These are phyloP conservation scores for Diabrotica virgifera DNA, from an alignment of 1,140 invertebrate genomes.

Conservation along the genomic window DNA sequence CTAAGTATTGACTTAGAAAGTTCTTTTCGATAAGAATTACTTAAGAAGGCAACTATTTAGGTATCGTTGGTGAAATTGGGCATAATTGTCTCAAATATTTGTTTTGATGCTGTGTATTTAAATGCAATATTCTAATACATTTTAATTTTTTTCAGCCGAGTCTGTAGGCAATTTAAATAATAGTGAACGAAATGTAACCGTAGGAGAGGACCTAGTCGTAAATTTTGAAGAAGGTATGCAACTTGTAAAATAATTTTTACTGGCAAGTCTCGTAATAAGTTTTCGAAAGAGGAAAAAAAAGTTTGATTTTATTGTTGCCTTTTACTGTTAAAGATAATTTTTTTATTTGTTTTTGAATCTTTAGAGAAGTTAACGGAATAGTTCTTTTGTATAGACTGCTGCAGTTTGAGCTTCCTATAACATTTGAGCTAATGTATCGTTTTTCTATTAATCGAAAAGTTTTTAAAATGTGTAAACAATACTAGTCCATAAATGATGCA, in stretches of 20 bases:
- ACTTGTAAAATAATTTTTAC: conserved; percentile 55
- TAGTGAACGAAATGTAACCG: conserved; percentile 23
- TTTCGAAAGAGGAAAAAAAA: neutral
- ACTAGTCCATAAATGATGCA: neutral
- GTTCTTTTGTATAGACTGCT: neutral
- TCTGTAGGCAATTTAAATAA: neutral
- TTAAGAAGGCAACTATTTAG: too few relatives aligned
- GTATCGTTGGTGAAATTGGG: too few relatives aligned
- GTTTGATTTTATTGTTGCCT: neutral
- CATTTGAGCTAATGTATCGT: neutral
- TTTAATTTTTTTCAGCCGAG: neutral
- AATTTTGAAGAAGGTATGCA: conserved; percentile 78
- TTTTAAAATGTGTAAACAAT: neutral
- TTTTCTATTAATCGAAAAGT: neutral
- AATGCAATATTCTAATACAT: too few relatives aligned
- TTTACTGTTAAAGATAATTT: conserved; percentile 7
- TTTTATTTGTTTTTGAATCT: conserved; percentile 9
- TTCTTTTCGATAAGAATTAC: too few relatives aligned
- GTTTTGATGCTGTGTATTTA: too few relatives aligned
- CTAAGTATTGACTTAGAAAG: too few relatives aligned
- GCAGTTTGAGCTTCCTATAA: neutral
- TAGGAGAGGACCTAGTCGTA: conserved; percentile 65
- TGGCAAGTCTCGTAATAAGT: neutral
- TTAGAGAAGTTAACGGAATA: neutral
- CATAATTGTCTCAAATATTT: too few relatives aligned